Conservation (phyloP, 2,113 vertebrate species). For the Rhinoptilus africanus region DNA sequence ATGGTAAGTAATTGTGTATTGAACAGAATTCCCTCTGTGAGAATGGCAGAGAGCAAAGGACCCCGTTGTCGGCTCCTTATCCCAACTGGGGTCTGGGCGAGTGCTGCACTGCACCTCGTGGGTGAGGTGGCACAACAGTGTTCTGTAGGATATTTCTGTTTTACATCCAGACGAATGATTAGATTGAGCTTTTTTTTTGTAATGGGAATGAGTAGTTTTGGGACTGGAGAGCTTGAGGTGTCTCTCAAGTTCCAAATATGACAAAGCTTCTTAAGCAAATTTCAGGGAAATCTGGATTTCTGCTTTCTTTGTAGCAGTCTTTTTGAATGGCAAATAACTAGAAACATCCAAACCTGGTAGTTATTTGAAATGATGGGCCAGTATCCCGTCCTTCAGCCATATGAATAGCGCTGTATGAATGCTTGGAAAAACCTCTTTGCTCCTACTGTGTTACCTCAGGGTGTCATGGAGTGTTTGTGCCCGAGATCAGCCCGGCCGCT, state of each 20-base stretch:
- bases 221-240: not conserved
- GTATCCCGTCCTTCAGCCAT: not conserved
- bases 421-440: not conserved
- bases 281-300: not conserved
- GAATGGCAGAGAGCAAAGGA: not conserved
- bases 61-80: not conserved
- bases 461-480: not conserved
- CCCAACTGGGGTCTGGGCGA: not conserved
- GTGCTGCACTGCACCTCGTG: not conserved
- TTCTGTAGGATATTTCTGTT: not conserved
- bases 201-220: not conserved
- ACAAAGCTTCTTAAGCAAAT: not conserved
- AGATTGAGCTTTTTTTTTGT: not conserved
- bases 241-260: not conserved
- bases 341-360: not conserved
- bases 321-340: not conserved
- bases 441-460: not conserved
- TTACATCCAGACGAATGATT: not conserved
- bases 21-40: not conserved
- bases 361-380: not conserved
- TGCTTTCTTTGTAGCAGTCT: not conserved
- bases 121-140: not conserved
- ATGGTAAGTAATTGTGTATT: not conserved
- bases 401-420: not conserved
- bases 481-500: not conserved